A percentile compares a stretch with the other conserved stretches of the same genome.
phyloP scores from a whole-genome alignment of 2,797 vertebrate species.

The Onychomys arenicola region DNA sequence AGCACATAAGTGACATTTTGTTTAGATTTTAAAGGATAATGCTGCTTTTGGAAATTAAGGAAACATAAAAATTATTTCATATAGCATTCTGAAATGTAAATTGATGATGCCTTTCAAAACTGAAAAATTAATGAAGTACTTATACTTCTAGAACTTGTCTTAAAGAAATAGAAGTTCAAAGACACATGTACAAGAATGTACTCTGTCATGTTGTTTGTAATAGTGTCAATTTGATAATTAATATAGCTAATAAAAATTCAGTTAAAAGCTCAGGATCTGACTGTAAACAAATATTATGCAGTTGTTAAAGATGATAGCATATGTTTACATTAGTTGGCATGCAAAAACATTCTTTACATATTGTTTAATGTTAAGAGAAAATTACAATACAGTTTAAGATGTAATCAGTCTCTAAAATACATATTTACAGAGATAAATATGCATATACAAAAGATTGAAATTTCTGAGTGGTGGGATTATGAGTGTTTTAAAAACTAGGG shows the following conservation, averaged over 20 bases:
- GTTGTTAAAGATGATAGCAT: conserved; percentile 35
- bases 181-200: conserved; percentile 2
- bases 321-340: conserved; percentile 36
- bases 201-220: background rate
- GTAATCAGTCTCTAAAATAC: conserved; percentile 17
- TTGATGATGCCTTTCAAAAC: conserved; percentile 43
- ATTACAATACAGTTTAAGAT: conserved; percentile 24
- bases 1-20: conserved; percentile 35
- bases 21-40: conserved; percentile 51
- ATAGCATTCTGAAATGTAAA: conserved; percentile 22
- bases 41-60: conserved; percentile 58
- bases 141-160: conserved; percentile 48
- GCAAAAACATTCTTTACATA: conserved; percentile 34
- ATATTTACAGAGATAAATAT: conserved; percentile 54
- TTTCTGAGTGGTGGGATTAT: conserved; percentile 32
- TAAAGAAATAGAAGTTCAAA: conserved; percentile 21
- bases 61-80: conserved; percentile 48
- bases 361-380: conserved; percentile 62
- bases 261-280: conserved; percentile 42
- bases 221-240: conserved; percentile 22
- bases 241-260: conserved; percentile 4
- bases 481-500: conserved; percentile 2
- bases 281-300: conserved; percentile 8
- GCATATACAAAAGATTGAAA: conserved; percentile 18
- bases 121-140: conserved; percentile 53